Conservation (phyloP, 2,888 invertebrate genomes). For the Lucinisca nassula region DNA sequence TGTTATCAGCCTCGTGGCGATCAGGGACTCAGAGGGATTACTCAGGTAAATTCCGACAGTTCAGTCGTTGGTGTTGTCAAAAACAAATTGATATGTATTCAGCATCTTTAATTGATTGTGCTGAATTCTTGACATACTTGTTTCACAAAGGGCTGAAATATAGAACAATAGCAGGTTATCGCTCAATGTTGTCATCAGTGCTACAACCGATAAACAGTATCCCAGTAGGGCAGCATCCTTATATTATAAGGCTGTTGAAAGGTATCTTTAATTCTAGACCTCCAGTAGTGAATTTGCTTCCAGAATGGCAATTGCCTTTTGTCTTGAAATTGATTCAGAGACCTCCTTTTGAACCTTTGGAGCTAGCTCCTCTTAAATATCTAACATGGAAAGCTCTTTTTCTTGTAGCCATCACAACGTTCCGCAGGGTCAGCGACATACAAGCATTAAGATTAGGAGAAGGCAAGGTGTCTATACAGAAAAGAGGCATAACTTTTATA, state of each 20-base stretch:
- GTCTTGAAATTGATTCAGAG: conserved; percentile 30
- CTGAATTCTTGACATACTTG: conserved; percentile 36
- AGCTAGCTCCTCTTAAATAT: conserved; percentile 15
- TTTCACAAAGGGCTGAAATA: conserved; percentile 30
- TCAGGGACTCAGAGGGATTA: conserved; percentile 39
- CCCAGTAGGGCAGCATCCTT: conserved; percentile 38
- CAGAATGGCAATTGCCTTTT: conserved; percentile 51
- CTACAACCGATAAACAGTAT: conserved; percentile 30
- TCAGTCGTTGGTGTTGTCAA: too few species aligned
- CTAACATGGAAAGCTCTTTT: too few species aligned
- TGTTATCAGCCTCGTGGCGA: too few species aligned
- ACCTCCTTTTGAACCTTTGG: conserved; percentile 41
- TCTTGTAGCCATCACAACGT: too few species aligned
- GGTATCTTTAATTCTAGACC: conserved; percentile 55
- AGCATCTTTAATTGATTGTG: conserved; percentile 35
- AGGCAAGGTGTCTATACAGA: too few species aligned
- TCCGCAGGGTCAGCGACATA: too few species aligned
- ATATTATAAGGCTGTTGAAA: conserved; percentile 30
- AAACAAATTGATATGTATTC: too few species aligned
- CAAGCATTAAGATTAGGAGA: too few species aligned
- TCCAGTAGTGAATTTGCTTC: conserved; percentile 25
- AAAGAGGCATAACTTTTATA: too few species aligned
- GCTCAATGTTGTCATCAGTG: conserved; percentile 44
- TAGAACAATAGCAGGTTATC: conserved; percentile 34
- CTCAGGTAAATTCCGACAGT: too few species aligned